Evolutionary conservation across 1,140 invertebrate species (phyloP), one percentile per base, ranked within the genome.

Genomic region (Sitobion miscanthi): DNA sequence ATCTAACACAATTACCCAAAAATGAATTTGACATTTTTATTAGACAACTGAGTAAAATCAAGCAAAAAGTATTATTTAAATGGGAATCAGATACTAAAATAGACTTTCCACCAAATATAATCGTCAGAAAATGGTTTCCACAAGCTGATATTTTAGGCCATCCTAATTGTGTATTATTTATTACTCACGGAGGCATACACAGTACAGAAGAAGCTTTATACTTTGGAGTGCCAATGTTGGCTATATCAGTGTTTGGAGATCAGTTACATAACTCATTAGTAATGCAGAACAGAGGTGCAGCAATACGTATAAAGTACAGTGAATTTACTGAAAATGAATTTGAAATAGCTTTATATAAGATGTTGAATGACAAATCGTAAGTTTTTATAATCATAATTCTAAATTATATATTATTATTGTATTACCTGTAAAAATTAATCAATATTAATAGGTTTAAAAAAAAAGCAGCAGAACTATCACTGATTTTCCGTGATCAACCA

Each of bases 131-230:
- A 94, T 97, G 97, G 97, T 94, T 97, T 94, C 97, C 97, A 7
- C 97, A 97, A 95, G 95, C 96, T 38, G 97, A 97, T 94, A 96
- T 97, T 94, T 95, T 97, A 94, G 96, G 97, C 9, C 96, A 96
- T 94, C 91, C 95, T 23, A 95, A 95, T 49, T 88, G 95, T n/a
- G 95, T 95, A 94, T 94, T 96, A 0, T 96, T 96, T 94, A 95
- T 96, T 77, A 96, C 95, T 8, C 96, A 96, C 94, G 96, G 96
- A 30, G 96, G 96, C 45, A 94, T 96, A 35, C 95, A 96, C 30
- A 96, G 96, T 47, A 94, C 95, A 21, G 95, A 95, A 93, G 96
- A 96, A 94, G 95, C 95, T 42, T 94, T 96, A 89, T 95, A 95
- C 94, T 94, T 95, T 94, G 95, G 96, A 42, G 95, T 96, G 38